Percentiles rank a stretch among this genome's conserved stretches.
phyloP scores from a whole-genome alignment of 1,140 invertebrate genomes.

The Hylaeus volcanicus region DNA sequence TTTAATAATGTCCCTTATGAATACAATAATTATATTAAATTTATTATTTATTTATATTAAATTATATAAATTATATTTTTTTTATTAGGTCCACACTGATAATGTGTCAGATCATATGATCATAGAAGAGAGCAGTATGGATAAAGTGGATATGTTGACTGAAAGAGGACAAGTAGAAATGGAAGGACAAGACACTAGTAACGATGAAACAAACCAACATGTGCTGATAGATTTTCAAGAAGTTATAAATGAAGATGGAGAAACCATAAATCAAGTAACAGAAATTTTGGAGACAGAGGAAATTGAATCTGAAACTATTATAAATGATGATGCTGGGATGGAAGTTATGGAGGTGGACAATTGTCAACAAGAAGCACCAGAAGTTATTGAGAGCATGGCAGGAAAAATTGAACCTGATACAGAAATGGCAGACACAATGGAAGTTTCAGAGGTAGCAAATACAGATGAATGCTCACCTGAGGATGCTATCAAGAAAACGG shows the following conservation, averaged over 20 bases:
- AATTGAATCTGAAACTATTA: constrained; percentile 49
- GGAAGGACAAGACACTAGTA: constrained; percentile 49
- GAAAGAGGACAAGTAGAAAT: constrained; percentile 42
- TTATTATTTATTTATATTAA: constrained; percentile 26
- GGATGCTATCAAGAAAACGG: constrained; percentile 71
- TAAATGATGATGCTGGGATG: constrained; percentile 40
- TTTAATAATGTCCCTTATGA: constrained; percentile 45
- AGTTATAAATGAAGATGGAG: constrained; percentile 57
- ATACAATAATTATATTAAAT: constrained; percentile 4
- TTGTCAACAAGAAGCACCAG: constrained; percentile 57
- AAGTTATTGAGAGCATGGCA: constrained; percentile 48
- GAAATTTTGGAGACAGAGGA: constrained; percentile 64
- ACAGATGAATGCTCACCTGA: constrained; percentile 37
- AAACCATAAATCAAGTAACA: constrained; percentile 53
- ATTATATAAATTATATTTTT: background rate
- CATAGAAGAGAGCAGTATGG: constrained; percentile 57
- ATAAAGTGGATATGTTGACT: constrained; percentile 55
- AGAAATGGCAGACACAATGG: constrained; percentile 44
- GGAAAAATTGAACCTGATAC: constrained; percentile 53
- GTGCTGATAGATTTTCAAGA: constrained; percentile 63
- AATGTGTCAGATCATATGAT: constrained; percentile 50
- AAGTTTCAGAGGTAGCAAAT: constrained; percentile 22
- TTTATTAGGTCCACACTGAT: constrained; percentile 38
- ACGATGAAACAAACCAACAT: constrained; percentile 65
- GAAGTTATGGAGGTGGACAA: constrained; percentile 64